These are phyloP conservation scores for Noctua janthina DNA, from an alignment of 2,888 invertebrate genomes.

Conservation along the genomic window DNA sequence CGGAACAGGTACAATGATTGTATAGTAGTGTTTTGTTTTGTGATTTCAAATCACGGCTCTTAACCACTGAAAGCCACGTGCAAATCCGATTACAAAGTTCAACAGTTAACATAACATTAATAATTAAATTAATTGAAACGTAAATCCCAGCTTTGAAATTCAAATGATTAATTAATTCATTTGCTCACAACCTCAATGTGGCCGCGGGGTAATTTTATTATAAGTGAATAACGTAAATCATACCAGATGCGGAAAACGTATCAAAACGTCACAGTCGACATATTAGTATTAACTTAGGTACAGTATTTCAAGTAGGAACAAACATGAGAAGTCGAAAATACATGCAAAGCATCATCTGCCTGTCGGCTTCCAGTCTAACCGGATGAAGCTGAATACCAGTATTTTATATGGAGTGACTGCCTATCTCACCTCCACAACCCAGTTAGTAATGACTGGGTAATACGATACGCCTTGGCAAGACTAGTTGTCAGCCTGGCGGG, in stretches of 20 bases:
- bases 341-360: not conserved
- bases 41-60: not conserved
- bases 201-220: not conserved
- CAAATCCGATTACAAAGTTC: not conserved
- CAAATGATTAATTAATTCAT: constrained; percentile 19
- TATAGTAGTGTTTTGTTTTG: not conserved
- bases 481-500: too few species aligned
- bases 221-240: not conserved
- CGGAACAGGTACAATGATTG: not conserved
- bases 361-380: too few species aligned
- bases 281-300: not conserved
- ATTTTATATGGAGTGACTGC: too few species aligned
- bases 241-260: not conserved
- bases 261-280: constrained; percentile 1
- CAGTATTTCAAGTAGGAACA: not conserved
- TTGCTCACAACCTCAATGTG: constrained; percentile 5
- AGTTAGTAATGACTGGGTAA: too few species aligned
- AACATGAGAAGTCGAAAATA: not conserved
- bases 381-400: too few species aligned
- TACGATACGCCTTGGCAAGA: too few species aligned
- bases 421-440: too few species aligned
- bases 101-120: constrained; percentile 2
- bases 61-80: not conserved
- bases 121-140: not conserved
- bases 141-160: constrained; percentile 20